phyloP scores from a whole-genome alignment of 2,113 vertebrate species.

The Geococcyx californianus region DNA sequence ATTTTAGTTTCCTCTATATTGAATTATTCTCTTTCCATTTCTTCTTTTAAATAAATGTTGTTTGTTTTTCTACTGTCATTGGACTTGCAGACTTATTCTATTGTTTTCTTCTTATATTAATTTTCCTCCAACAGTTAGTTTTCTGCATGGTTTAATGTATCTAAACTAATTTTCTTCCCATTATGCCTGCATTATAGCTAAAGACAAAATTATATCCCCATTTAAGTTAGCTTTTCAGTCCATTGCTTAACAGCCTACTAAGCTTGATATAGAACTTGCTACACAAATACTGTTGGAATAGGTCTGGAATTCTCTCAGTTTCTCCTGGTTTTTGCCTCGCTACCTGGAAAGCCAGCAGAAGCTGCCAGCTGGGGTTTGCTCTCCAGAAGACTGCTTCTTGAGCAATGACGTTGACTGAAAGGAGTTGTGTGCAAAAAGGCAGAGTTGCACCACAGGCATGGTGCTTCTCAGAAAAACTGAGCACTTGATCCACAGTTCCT shows the following conservation, averaged over 20 bases:
- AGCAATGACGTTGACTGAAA: background rate
- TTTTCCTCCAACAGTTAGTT: background rate
- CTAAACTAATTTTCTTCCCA: background rate
- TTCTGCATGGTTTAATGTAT: background rate
- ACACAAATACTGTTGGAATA: background rate
- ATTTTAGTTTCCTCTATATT: background rate
- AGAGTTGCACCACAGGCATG: background rate
- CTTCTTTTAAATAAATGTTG: background rate
- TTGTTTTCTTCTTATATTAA: background rate
- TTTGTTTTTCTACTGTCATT: background rate
- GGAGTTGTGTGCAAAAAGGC: background rate
- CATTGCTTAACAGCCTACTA: background rate
- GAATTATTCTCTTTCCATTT: background rate
- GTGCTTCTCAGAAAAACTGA: background rate
- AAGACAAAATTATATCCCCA: background rate
- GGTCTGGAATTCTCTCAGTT: background rate
- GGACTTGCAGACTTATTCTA: background rate
- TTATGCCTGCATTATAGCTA: background rate
- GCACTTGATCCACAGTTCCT: accelerated
- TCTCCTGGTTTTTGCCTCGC: background rate
- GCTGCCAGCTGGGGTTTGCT: background rate
- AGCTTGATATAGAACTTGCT: background rate
- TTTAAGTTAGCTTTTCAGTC: background rate
- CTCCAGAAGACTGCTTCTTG: background rate
- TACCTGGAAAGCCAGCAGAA: background rate